Evolutionary conservation across 2,113 vertebrate genomes (phyloP), one percentile per base, ranked within the genome.

Genomic region (Scatophagus argus): DNA sequence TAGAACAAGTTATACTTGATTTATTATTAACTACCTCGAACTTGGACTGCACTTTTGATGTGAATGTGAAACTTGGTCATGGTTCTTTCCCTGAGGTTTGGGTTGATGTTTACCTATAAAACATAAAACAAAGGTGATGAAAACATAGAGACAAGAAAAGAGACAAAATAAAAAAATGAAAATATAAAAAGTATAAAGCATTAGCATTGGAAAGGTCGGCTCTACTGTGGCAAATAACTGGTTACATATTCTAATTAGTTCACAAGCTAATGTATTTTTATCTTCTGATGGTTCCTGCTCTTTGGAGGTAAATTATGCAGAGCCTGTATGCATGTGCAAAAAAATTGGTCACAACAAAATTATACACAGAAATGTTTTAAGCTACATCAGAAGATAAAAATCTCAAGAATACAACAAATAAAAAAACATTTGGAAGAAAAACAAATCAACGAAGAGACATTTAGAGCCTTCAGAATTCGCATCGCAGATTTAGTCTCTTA

Each of bases 21-120:
- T 63, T 10, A 55, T 8, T 49, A 29, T 54, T 27, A 67, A 34
- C 72, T 91, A 95, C 94, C 94, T 94, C 68, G 77, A 85, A 88
- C 90, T 92, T 89, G 95, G 94, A 92, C 93, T 96, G 88, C 92
- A 90, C 80, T 95, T 94, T 74, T 93, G 82, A 82, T 95, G 92
- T 63, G 93, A 91, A 79, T 94, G 88, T 78, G 86, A 85, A 87
- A 85, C 93, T 67, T 91, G 93, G 81, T 93, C 93, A 54, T 90
- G 87, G 79, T 90, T 94, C 85, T 93, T 93, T 88, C 96, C 95
- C 78, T 95, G 91, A 93, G 75, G 70, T 83, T 92, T 93, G 47
- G 84, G 46, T 80, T 88, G 90, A 87, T 93, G 87, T 91, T 93
- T 94, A 81, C 89, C 94, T 95, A 58, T 21, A 84, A 84, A 62